Conservation (phyloP, 2,888 invertebrate genomes). For the Leistus spinibarbis region DNA sequence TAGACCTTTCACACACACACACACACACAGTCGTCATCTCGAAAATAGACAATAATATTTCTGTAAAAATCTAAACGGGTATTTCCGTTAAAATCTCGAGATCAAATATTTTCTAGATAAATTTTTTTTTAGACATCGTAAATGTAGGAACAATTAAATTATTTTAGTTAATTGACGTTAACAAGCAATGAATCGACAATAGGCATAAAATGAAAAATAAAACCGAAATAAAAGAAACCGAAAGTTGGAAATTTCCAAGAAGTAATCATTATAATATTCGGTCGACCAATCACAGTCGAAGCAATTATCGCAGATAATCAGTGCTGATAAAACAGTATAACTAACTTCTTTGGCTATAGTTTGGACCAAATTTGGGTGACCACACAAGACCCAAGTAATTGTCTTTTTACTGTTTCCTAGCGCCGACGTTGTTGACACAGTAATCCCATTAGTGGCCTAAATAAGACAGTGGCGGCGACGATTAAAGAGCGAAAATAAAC, state of each 20-base stretch:
- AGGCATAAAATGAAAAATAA: too few relatives aligned
- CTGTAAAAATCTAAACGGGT: too few relatives aligned
- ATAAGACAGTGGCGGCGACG: conserved; percentile 17
- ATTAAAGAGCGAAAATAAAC: too few relatives aligned
- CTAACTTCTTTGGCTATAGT: background rate
- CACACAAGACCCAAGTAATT: conserved; percentile 13
- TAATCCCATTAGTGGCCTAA: conserved; percentile 28
- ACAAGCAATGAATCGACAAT: too few relatives aligned
- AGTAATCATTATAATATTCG: background rate
- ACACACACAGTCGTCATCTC: too few relatives aligned
- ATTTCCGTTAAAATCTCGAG: too few relatives aligned
- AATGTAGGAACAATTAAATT: too few relatives aligned
- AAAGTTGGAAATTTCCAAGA: background rate
- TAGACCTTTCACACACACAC: too few relatives aligned
- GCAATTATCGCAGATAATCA: background rate
- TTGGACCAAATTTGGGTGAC: background rate
- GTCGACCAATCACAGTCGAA: background rate
- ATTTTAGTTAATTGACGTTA: too few relatives aligned
- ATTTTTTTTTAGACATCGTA: too few relatives aligned
- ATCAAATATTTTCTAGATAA: too few relatives aligned
- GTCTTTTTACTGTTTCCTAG: conserved; percentile 20
- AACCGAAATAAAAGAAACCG: background rate
- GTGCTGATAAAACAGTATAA: background rate
- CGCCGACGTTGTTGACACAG: conserved; percentile 17
- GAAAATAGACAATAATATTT: too few relatives aligned